Conservation (phyloP, 2,888 invertebrate genomes). For the Cryptosula pallasiana region DNA sequence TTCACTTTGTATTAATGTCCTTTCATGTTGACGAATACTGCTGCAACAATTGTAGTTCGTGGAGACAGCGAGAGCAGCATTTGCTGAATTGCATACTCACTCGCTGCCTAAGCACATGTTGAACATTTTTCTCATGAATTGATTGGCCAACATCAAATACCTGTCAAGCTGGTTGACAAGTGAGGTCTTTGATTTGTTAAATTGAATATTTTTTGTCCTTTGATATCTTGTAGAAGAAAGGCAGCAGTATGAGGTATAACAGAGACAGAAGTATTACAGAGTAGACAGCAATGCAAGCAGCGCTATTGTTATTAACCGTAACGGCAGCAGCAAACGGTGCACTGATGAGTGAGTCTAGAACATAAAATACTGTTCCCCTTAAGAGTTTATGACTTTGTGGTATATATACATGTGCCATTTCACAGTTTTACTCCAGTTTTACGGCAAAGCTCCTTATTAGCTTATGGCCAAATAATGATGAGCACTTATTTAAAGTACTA, state of each 20-base stretch:
- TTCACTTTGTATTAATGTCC: background rate
- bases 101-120: background rate
- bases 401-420: slow-evolving; percentile 21
- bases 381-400: slow-evolving; percentile 9
- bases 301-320: background rate
- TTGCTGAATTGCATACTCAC: no score
- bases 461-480: background rate
- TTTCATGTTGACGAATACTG: slow-evolving; percentile 18
- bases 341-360: slow-evolving; percentile 12
- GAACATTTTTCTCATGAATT: background rate
- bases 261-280: slow-evolving; percentile 6
- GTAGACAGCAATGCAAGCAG: slow-evolving; percentile 1
- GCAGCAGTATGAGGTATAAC: background rate
- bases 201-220: slow-evolving; percentile 16
- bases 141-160: slow-evolving; percentile 14
- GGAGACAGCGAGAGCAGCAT: no score
- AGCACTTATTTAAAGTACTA: background rate
- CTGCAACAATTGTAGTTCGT: no score
- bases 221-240: slow-evolving; percentile 19
- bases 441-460: background rate
- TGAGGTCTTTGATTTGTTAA: slow-evolving; percentile 16
- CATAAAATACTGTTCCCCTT: background rate
- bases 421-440: slow-evolving; percentile 20
- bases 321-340: slow-evolving; percentile 5
- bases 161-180: slow-evolving; percentile 4